Conservation (phyloP, 2,888 invertebrate species). For the Dascillus cervinus region DNA sequence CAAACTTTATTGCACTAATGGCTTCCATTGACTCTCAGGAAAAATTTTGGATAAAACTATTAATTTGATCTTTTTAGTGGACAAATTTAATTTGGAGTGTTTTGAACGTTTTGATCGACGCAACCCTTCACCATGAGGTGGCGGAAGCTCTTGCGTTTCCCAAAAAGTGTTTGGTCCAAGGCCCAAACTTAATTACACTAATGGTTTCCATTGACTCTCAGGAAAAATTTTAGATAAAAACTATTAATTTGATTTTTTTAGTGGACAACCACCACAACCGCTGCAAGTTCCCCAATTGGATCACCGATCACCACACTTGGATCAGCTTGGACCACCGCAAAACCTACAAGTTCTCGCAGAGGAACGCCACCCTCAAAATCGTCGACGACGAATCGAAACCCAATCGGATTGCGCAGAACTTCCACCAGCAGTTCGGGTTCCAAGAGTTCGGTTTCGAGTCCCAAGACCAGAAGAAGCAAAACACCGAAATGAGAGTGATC, state of each 20-base stretch:
- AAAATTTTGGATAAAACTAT: no score
- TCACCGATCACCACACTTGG: constrained; percentile 74
- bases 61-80: no score
- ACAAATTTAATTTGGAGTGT: no score
- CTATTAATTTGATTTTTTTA: constrained; percentile 40
- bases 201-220: no score
- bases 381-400: constrained; percentile 33
- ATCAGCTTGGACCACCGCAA: constrained; percentile 66
- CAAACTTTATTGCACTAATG: no score
- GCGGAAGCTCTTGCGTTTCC: no score
- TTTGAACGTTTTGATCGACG: no score
- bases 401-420: constrained; percentile 25
- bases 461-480: constrained; percentile 35
- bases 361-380: constrained; percentile 58
- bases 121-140: no score
- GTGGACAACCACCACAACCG: constrained; percentile 67
- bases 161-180: no score
- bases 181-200: no score
- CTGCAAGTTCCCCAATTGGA: constrained; percentile 74
- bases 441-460: constrained; percentile 36
- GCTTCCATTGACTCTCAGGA: no score
- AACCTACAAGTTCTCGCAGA: constrained; percentile 65
- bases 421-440: constrained; percentile 30
- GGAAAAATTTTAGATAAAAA: no score
- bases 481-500: constrained; percentile 51